Percentiles rank a stretch among this genome's conserved stretches.
These are phyloP conservation scores for Triplophysa yarkandensis DNA, from an alignment of 2,797 vertebrate genomes.

Conservation along the genomic window DNA sequence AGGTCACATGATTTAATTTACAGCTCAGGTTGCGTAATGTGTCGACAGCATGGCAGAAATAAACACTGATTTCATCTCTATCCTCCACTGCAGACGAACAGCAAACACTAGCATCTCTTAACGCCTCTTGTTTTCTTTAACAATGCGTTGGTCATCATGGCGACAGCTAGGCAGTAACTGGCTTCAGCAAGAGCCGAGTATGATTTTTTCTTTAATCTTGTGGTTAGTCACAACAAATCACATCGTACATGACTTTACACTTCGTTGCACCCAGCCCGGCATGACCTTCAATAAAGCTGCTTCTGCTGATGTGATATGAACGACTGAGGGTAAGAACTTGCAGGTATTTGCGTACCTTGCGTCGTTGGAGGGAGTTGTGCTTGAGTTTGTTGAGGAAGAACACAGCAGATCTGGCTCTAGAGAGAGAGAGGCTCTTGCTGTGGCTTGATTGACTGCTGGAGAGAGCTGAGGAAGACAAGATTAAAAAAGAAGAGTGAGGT, in stretches of 20 bases:
- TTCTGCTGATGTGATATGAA: constrained; percentile 50
- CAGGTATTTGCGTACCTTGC: constrained; percentile 71
- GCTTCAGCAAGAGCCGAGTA: constrained; percentile 7
- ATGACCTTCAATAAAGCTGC: neutral
- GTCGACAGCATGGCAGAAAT: constrained; percentile 24
- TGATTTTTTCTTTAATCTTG: neutral
- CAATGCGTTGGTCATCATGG: neutral
- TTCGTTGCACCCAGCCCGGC: constrained; percentile 1
- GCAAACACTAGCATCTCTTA: neutral
- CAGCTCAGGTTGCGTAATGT: constrained; percentile 26
- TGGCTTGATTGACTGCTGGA: constrained; percentile 50
- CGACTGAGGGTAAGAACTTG: neutral
- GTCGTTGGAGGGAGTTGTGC: constrained; percentile 77
- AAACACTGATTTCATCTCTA: constrained; percentile 34
- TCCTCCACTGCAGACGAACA: neutral
- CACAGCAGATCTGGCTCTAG: constrained; percentile 75
- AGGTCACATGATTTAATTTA: constrained; percentile 52
- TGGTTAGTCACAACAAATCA: neutral
- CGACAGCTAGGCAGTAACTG: neutral
- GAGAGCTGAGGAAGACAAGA: constrained; percentile 63
- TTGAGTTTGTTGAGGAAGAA: constrained; percentile 92
- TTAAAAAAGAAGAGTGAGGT: constrained; percentile 11
- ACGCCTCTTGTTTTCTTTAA: neutral
- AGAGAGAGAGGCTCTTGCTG: constrained; percentile 64
- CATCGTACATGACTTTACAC: constrained; percentile 9